These are phyloP conservation scores for Cyprinodon diabolis DNA, from an alignment of 2,797 vertebrate species.

Conservation along the genomic window DNA sequence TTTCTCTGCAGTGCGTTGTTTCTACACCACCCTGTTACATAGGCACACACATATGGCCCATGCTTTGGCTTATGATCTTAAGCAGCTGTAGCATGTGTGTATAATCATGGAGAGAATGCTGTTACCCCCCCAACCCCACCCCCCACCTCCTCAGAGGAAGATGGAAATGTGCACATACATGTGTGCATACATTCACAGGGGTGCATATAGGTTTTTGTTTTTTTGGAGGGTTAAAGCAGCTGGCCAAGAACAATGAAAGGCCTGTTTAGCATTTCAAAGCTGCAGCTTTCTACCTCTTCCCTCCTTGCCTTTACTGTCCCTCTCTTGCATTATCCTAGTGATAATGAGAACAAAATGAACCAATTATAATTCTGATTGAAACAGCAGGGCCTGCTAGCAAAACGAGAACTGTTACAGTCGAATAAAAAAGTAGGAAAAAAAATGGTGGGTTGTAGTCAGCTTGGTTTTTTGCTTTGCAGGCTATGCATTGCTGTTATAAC, in stretches of 20 bases:
- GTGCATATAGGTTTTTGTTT: conserved; percentile 57
- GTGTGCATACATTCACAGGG: conserved; percentile 43
- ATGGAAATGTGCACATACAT: conserved; percentile 25
- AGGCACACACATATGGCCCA: background rate
- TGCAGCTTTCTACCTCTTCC: conserved; percentile 23
- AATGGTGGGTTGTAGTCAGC: conserved; percentile 2
- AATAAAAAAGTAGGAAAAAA: background rate
- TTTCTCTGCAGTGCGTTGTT: background rate
- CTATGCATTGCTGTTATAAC: conserved; percentile 17
- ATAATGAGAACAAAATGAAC: conserved; percentile 60
- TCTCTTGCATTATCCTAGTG: conserved; percentile 45
- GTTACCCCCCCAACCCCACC: conserved; percentile 29
- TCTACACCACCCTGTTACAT: background rate
- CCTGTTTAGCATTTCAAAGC: conserved; percentile 85
- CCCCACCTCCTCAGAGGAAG: conserved; percentile 25
- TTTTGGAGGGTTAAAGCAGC: conserved; percentile 71
- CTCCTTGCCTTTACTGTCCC: conserved; percentile 27
- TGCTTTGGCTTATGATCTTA: conserved; percentile 62
- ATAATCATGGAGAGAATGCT: conserved; percentile 49
- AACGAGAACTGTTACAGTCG: conserved; percentile 20
- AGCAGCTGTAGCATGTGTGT: conserved; percentile 60
- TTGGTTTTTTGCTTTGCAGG: background rate
- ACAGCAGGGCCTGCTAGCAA: conserved; percentile 21
- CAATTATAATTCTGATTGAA: conserved; percentile 58
- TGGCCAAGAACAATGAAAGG: conserved; percentile 80